phyloP scores from a whole-genome alignment of 2,113 vertebrate species.

The Clarias gariepinus region DNA sequence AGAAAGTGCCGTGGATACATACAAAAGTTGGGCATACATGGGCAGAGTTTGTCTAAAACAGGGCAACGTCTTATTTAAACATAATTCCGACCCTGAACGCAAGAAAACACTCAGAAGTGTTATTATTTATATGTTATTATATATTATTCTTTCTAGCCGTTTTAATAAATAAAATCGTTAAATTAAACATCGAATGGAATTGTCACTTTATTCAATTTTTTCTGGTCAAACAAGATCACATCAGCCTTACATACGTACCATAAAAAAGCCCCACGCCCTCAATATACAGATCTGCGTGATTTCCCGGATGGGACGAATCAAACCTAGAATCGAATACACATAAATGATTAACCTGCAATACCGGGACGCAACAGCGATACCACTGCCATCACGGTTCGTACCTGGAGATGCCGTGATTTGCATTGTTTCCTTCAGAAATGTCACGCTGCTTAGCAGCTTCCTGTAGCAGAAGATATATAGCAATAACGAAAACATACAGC shows the following conservation, averaged over 20 bases:
- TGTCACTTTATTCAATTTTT: no score
- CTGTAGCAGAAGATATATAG: constrained; percentile 33
- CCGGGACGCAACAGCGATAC: not conserved
- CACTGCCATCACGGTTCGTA: constrained; percentile 33
- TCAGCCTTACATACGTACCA: not conserved
- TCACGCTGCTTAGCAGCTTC: constrained; percentile 53
- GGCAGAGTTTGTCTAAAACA: not conserved
- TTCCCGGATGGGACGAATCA: constrained; percentile 39
- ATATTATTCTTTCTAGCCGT: not conserved
- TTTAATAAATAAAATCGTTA: not conserved
- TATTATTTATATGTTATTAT: no score
- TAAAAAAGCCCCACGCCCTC: constrained; percentile 62
- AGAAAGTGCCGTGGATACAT: not conserved
- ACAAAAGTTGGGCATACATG: not conserved
- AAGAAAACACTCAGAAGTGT: no score
- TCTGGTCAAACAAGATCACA: not conserved
- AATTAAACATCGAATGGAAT: no score
- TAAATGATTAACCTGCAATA: not conserved
- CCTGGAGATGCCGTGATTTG: constrained; percentile 53
- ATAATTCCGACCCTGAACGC: not conserved
- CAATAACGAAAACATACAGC: not conserved
- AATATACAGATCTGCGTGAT: constrained; percentile 60
- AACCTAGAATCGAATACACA: constrained; percentile 54
- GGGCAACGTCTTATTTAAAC: not conserved
- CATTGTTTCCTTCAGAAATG: constrained; percentile 51